Base-by-base conservation (phyloP, 2,113 vertebrate genomes). In the Oncorhynchus nerka region DNA sequence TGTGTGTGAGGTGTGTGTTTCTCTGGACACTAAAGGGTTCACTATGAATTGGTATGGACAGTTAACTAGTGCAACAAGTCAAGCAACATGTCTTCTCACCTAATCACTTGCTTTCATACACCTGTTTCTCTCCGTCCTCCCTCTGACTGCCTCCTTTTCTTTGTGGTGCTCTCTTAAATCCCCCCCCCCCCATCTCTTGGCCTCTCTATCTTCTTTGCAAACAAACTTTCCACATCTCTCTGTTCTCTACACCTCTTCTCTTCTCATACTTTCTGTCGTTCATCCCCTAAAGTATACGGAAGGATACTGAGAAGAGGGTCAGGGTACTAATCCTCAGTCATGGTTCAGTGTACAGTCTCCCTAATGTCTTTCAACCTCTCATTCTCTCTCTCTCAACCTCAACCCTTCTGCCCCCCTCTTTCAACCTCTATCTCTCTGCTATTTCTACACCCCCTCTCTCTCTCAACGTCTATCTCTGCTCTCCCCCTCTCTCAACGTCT, bases 1-100 rank as follows among this genome's bases (percentile, higher is more conserved):
- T 61, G 51, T 55, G 51, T 57, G 51, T 22, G 59, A 9, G n/a
- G 39, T 62, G 59, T 62, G 59, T 62, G 28, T 51, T 39, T 66
- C 15, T 55, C 62, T 64, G n/a, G 39, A 16, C 61, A 16, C 39
- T 67, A 59, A 55, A 20, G 30, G 3, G 30, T 84, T 74, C 76
- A 68, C 39, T 45, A 45, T 45, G 9, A 45, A 45, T 11, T 45
- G 39, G 39, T 45, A 45, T 11, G 39, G 2, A 45, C 9, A 45
- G 39, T 45, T 45, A 45, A 68, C 83, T 78, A 26, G 81, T 83
- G 81, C 75, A 86, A 90, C 90, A 70, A 83, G 90, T 92, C 72
- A 15, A 73, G 73, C 76, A 20, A 84, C 89, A 90, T 90, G 86
- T 81, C 86, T 92, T 78, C 68, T 28, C 39, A 45, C 11, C 8